Evolutionary conservation across 2,113 vertebrate species (phyloP).

Genomic region (Pelmatolapia mariae): DNA sequence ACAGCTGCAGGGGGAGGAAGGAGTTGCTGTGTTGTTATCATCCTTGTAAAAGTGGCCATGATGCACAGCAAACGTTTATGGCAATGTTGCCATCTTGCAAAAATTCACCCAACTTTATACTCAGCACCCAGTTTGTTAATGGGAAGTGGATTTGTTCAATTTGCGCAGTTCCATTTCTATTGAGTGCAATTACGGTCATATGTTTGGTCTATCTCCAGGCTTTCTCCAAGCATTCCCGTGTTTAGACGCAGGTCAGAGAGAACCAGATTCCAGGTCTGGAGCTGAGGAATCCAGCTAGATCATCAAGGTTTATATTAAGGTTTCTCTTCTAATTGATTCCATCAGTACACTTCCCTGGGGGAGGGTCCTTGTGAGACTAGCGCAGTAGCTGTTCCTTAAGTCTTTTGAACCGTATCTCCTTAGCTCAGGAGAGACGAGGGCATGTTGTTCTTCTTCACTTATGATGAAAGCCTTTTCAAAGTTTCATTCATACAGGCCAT

Average conservation of each 20-base stretch:
- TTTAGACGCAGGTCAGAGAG: neutral
- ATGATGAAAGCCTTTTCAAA: neutral
- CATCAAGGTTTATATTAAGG: neutral
- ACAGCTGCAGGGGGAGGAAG: neutral
- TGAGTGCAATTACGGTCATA: neutral
- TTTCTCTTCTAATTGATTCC: slow-evolving; percentile 8
- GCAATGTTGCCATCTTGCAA: neutral
- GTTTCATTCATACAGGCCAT: neutral
- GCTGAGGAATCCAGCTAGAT: slow-evolving; percentile 16
- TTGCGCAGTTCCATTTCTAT: slow-evolving; percentile 7
- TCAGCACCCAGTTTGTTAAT: neutral
- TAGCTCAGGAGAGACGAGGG: neutral
- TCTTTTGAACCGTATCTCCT: neutral
- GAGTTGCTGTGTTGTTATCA: slow-evolving; percentile 5
- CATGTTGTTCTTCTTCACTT: slow-evolving; percentile 13
- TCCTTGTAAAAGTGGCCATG: slow-evolving; percentile 21
- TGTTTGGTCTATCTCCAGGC: neutral
- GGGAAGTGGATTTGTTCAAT: slow-evolving; percentile 27
- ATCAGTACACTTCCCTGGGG: neutral
- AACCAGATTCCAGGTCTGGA: neutral
- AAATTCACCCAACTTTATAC: neutral
- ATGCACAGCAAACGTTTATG: slow-evolving; percentile 38
- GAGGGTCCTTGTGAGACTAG: neutral
- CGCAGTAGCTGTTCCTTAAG: neutral
- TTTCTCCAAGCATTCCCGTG: neutral